Conservation (phyloP, 2,888 invertebrate genomes). For the Drosophila melanosoma region DNA sequence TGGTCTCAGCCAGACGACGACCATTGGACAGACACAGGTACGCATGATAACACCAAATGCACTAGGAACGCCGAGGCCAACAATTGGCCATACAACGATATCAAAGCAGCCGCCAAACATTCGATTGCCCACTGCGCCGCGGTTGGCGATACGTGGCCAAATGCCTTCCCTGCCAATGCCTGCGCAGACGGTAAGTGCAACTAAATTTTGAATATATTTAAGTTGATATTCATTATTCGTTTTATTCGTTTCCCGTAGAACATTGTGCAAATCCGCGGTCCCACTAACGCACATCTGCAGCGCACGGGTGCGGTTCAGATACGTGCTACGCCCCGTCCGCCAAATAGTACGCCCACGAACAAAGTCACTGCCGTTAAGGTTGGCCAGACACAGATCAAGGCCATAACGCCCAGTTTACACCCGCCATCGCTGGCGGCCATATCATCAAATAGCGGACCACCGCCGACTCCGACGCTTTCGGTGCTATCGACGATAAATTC, state of each 20-base stretch:
- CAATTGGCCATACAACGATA: conserved; percentile 85
- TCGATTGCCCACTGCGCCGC: conserved; percentile 83
- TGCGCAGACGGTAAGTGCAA: conserved; percentile 82
- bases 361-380: conserved; percentile 84
- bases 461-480: conserved; percentile 73
- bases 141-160: conserved; percentile 82
- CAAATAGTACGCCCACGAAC: conserved; percentile 76
- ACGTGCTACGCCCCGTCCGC: conserved; percentile 78
- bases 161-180: conserved; percentile 79
- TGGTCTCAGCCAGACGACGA: conserved; percentile 86
- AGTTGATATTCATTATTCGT: background rate
- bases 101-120: conserved; percentile 84
- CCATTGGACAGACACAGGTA: conserved; percentile 87
- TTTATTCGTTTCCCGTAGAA: conserved; percentile 67
- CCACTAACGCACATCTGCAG: conserved; percentile 79
- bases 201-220: conserved; percentile 1
- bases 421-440: conserved; percentile 82
- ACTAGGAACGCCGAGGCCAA: conserved; percentile 78
- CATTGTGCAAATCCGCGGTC: conserved; percentile 84
- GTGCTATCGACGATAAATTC: conserved; percentile 82
- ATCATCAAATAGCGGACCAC: conserved; percentile 78
- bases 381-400: conserved; percentile 85
- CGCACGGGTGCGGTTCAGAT: conserved; percentile 84
- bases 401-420: conserved; percentile 78
- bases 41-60: conserved; percentile 87